Percentiles rank a stretch among this genome's conserved stretches.
Conservation (phyloP, 1,140 invertebrate species). For the Aphaenogaster ashmeadi region DNA sequence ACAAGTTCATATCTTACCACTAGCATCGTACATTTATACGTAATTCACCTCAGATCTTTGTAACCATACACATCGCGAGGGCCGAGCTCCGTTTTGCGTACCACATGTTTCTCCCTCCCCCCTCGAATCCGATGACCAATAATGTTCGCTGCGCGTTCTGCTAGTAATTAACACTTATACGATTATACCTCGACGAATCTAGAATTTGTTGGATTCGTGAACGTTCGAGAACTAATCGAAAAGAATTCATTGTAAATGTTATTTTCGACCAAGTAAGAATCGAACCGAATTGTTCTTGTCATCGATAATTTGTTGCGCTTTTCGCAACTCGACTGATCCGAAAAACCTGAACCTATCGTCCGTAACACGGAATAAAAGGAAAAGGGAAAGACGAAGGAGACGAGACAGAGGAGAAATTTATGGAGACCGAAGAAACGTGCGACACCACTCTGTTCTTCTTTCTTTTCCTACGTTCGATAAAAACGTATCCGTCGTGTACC, state of each 20-base stretch:
- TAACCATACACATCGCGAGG: slow-evolving; percentile 24
- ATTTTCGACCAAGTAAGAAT: slow-evolving; percentile 22
- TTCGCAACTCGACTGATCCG: slow-evolving; percentile 1
- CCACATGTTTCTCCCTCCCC: slow-evolving; percentile 48
- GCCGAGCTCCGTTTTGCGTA: slow-evolving; percentile 53
- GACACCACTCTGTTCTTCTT: slow-evolving; percentile 45
- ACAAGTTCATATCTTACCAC: slow-evolving; percentile 55
- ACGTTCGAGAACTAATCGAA: slow-evolving; percentile 16
- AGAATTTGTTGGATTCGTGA: not conserved
- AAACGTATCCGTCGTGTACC: slow-evolving; percentile 67
- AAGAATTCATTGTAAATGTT: slow-evolving; percentile 28
- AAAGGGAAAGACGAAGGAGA: slow-evolving; percentile 67
- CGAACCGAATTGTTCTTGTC: slow-evolving; percentile 2
- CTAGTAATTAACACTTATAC: slow-evolving; percentile 26
- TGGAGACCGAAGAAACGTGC: slow-evolving; percentile 13
- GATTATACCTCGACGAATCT: slow-evolving; percentile 21
- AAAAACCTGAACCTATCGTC: slow-evolving; percentile 35
- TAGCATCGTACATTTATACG: slow-evolving; percentile 55
- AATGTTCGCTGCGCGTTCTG: slow-evolving; percentile 31
- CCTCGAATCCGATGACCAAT: slow-evolving; percentile 23
- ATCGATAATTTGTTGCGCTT: slow-evolving; percentile 21
- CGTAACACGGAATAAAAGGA: slow-evolving; percentile 52
- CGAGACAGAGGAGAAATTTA: slow-evolving; percentile 27
- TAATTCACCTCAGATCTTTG: slow-evolving; percentile 41
- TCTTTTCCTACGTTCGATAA: slow-evolving; percentile 58